Percentiles rank a stretch among this genome's conserved stretches.
These are phyloP conservation scores for Nothura maculosa DNA, from an alignment of 2,797 vertebrate genomes.

Conservation along the genomic window DNA sequence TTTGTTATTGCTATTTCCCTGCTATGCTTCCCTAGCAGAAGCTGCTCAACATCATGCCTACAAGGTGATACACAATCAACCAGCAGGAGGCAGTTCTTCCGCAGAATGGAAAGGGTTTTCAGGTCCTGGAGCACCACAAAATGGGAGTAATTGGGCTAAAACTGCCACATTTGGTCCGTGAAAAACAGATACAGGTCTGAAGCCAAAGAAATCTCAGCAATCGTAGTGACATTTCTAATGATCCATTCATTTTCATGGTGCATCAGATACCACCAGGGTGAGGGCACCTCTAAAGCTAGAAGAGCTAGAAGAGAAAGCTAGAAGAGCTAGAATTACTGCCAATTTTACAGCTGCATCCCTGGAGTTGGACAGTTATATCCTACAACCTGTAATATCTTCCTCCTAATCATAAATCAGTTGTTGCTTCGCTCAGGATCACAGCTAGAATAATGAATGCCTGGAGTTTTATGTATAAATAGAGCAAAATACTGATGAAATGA, in stretches of 20 bases:
- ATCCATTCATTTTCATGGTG: background rate
- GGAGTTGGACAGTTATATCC: background rate
- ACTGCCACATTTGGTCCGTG: accelerated
- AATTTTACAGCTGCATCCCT: background rate
- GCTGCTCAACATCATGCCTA: background rate
- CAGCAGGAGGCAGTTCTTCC: background rate
- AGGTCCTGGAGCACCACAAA: conserved; percentile 11
- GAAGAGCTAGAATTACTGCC: background rate
- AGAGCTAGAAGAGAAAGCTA: background rate
- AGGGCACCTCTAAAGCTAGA: background rate
- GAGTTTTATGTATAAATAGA: background rate
- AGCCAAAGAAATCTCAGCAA: background rate
- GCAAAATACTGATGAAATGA: background rate
- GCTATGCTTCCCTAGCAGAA: background rate
- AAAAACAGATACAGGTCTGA: background rate
- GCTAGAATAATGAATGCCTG: background rate
- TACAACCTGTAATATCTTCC: background rate
- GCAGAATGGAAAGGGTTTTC: background rate
- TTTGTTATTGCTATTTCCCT: conserved; percentile 18
- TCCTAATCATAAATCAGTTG: background rate
- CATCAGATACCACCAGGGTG: background rate
- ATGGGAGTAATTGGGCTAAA: background rate
- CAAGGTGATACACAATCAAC: background rate
- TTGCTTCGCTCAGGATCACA: background rate
- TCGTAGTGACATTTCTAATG: background rate